Percentiles rank a stretch among this genome's conserved stretches.
Conservation (phyloP, 2,888 invertebrate species). For the Chrysomela aeneicollis region DNA sequence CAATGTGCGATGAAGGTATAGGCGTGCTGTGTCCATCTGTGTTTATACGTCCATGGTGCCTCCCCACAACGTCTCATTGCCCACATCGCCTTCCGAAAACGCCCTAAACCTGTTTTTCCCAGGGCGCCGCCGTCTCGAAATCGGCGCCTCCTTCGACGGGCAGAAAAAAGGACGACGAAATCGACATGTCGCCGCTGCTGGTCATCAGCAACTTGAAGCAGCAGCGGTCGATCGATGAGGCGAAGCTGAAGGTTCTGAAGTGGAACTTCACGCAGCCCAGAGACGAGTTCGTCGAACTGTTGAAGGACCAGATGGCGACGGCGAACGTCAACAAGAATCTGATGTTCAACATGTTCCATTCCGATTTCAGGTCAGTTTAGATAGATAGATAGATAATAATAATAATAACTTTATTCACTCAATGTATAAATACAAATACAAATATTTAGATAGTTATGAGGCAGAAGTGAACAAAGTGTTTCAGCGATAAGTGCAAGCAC, state of each 20-base stretch:
- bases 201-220: conserved; percentile 88
- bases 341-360: conserved; percentile 91
- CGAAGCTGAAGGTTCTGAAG: conserved; percentile 88
- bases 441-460: too few relatives aligned
- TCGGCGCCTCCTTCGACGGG: conserved; percentile 27
- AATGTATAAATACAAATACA: too few relatives aligned
- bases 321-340: conserved; percentile 89
- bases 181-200: conserved; percentile 80
- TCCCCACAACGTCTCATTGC: too few relatives aligned
- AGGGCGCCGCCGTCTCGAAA: conserved; percentile 60
- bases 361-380: conserved; percentile 77
- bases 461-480: too few relatives aligned
- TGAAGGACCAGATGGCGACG: conserved; percentile 88
- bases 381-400: too few relatives aligned
- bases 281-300: conserved; percentile 91
- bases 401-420: too few relatives aligned
- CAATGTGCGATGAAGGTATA: too few relatives aligned
- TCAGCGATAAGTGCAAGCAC: too few relatives aligned
- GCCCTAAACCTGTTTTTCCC: conserved; percentile 22
- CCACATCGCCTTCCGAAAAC: too few relatives aligned
- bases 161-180: conserved; percentile 83
- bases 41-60: too few relatives aligned
- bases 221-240: conserved; percentile 93
- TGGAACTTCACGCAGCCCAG: conserved; percentile 96
- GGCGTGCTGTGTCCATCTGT: too few relatives aligned